These are phyloP conservation scores for Pangasius mekongensis DNA, from an alignment of 2,797 vertebrate genomes.

Conservation along the genomic window DNA sequence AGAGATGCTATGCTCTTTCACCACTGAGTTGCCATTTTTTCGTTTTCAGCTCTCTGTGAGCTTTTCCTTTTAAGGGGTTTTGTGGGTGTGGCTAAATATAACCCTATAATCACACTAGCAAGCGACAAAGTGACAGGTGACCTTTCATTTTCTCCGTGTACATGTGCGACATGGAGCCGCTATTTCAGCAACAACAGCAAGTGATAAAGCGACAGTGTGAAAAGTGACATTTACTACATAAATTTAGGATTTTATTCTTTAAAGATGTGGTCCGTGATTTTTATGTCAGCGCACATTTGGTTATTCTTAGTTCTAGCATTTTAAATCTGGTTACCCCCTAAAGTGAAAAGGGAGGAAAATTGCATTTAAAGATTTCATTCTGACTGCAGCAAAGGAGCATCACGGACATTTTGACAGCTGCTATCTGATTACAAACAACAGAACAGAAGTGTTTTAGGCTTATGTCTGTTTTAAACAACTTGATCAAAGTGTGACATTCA, in stretches of 20 bases:
- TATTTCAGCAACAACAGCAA: background rate
- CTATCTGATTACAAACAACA: too few relatives aligned
- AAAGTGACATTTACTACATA: background rate
- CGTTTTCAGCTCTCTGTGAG: too few relatives aligned
- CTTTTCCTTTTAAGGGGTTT: background rate
- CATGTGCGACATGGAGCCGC: background rate
- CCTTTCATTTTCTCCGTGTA: too few relatives aligned
- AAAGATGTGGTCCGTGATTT: background rate
- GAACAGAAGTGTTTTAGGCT: too few relatives aligned
- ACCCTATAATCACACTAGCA: background rate
- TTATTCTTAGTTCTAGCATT: background rate
- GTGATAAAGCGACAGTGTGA: background rate
- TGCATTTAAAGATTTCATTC: background rate
- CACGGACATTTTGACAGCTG: background rate
- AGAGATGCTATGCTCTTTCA: too few relatives aligned
- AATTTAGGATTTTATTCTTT: background rate
- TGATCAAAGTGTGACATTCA: too few relatives aligned
- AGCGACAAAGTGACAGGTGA: background rate
- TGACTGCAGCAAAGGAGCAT: too few relatives aligned
- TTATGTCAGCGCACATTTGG: too few relatives aligned
- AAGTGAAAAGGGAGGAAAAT: background rate
- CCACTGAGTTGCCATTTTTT: too few relatives aligned
- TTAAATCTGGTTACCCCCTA: background rate
- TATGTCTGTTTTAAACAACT: too few relatives aligned
- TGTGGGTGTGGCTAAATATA: background rate